phyloP scores from a whole-genome alignment of 2,797 vertebrate genomes.

The Periparus ater region DNA sequence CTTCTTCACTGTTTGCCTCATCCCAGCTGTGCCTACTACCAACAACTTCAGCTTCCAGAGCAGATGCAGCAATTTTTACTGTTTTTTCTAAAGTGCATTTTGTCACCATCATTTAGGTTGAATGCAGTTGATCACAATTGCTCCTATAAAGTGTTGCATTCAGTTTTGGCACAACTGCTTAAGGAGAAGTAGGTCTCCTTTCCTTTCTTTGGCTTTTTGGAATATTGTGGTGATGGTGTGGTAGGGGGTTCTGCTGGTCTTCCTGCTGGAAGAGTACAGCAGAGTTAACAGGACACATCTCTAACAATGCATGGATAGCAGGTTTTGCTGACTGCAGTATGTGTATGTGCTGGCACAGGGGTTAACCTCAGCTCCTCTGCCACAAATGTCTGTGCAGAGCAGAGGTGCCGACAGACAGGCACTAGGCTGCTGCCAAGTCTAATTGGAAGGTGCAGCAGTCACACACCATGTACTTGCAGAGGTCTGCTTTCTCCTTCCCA shows the following conservation, averaged over 20 bases:
- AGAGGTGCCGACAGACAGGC: background rate
- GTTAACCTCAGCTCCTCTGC: background rate
- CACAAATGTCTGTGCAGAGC: background rate
- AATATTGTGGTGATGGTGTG: background rate
- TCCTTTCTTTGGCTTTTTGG: background rate
- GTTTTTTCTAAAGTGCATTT: background rate
- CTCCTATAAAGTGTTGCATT: background rate
- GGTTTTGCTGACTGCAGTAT: background rate
- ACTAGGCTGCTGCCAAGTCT: constrained; percentile 4
- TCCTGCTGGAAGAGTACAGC: background rate
- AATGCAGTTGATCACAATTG: background rate
- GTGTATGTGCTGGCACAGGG: background rate
- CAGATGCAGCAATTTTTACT: background rate
- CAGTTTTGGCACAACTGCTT: background rate
- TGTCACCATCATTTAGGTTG: background rate
- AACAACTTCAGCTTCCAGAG: background rate
- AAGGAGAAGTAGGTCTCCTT: background rate
- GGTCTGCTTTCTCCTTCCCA: constrained; percentile 1
- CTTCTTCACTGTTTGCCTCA: background rate
- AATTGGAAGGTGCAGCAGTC: background rate
- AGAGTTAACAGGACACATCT: background rate
- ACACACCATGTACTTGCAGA: background rate
- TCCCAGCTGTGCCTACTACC: background rate
- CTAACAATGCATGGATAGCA: background rate
- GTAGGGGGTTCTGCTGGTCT: background rate